Conservation (phyloP, 2,113 vertebrate species). For the Thermophis baileyi region DNA sequence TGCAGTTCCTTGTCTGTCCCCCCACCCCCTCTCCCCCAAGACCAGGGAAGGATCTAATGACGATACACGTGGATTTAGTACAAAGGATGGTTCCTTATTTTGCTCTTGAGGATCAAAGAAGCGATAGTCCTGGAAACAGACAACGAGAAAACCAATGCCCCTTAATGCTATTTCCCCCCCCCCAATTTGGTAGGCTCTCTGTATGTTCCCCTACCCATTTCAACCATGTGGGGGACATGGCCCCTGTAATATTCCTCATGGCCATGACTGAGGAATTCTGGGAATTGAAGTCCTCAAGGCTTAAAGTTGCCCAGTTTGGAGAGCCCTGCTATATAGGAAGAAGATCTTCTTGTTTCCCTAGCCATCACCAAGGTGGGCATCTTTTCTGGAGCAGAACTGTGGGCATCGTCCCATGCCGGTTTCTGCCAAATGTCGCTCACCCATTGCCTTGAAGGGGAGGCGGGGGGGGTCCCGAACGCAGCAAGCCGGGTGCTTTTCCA, state of each 20-base stretch:
- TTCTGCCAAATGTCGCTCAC: not conserved
- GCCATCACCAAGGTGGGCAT: not conserved
- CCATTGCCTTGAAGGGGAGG: not conserved
- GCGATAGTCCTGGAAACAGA: not conserved
- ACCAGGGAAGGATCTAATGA: not conserved
- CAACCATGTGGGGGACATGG: not conserved
- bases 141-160: not conserved
- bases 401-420: not conserved
- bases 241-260: too few relatives aligned
- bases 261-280: too few relatives aligned
- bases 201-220: not conserved
- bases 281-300: not conserved
- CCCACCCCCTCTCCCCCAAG: accelerated
- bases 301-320: not conserved
- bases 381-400: not conserved
- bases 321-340: not conserved
- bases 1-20: not conserved
- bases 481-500: not conserved
- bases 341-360: not conserved
- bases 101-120: not conserved
- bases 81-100: not conserved
- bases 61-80: too few relatives aligned
- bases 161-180: too few relatives aligned
- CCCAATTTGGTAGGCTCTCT: not conserved
- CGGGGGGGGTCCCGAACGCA: too few relatives aligned